phyloP scores from a whole-genome alignment of 1,140 invertebrate genomes.

The Conus ventricosus region DNA sequence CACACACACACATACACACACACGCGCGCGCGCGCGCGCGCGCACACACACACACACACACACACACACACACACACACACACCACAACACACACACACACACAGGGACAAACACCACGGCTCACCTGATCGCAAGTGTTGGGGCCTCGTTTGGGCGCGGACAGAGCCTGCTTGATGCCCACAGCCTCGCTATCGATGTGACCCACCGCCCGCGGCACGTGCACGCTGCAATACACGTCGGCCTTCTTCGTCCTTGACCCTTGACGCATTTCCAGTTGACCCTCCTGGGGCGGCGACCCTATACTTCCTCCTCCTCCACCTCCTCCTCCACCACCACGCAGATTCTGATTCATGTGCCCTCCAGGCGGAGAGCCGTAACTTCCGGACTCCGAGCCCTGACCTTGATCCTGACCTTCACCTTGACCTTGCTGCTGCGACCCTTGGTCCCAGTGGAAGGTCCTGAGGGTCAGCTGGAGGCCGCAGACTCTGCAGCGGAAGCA shows the following conservation, averaged over 20 bases:
- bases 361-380: neutral
- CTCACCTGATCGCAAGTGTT: constrained; percentile 64
- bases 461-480: constrained; percentile 63
- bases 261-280: neutral
- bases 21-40: neutral
- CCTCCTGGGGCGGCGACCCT: neutral
- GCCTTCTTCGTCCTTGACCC: constrained; percentile 50
- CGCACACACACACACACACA: constrained; percentile 2
- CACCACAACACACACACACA: neutral
- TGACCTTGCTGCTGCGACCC: constrained; percentile 15
- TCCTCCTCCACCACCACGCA: neutral
- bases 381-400: neutral
- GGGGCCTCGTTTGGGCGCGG: constrained; percentile 62
- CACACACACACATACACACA: neutral
- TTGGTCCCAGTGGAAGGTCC: constrained; percentile 69
- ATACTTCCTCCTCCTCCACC: neutral
- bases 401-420: constrained; percentile 5
- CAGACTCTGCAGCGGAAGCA: constrained; percentile 69
- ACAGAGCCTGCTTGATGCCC: constrained; percentile 67
- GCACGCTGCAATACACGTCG: constrained; percentile 69
- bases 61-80: constrained; percentile 14
- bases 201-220: constrained; percentile 67
- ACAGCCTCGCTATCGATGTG: constrained; percentile 65
- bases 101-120: neutral
- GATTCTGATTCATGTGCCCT: neutral